Evolutionary conservation across 2,797 vertebrate genomes (phyloP).

Genomic region (Spea hammondii): DNA sequence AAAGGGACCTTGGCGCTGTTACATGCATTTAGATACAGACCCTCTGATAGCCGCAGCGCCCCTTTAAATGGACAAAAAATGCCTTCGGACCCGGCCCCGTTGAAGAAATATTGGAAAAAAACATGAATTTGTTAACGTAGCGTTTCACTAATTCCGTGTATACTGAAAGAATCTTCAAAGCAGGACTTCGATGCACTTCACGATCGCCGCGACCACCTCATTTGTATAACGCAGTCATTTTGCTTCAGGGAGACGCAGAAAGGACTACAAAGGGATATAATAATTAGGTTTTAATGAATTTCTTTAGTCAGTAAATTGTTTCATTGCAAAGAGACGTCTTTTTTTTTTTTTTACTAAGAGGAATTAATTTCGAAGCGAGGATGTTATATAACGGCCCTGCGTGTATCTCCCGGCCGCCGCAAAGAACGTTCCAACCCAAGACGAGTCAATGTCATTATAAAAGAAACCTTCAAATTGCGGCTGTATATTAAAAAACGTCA

Average conservation of each 20-base stretch:
- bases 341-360: conserved; percentile 14
- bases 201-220: neutral
- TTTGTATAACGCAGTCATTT: conserved; percentile 28
- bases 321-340: conserved; percentile 2
- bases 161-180: neutral
- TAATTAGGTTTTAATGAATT: conserved; percentile 45
- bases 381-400: conserved; percentile 41
- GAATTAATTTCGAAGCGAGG: conserved; percentile 37
- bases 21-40: too few species aligned
- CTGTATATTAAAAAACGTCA: conserved; percentile 21
- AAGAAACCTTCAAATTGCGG: conserved; percentile 30
- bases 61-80: too few species aligned
- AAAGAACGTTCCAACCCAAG: conserved; percentile 9
- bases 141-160: neutral
- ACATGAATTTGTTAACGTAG: neutral
- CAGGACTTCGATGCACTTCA: neutral
- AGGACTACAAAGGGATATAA: conserved; percentile 23
- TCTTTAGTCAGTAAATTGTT: conserved; percentile 29
- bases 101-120: too few species aligned
- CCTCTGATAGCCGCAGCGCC: too few species aligned
- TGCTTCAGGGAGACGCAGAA: conserved; percentile 21
- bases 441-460: conserved; percentile 16
- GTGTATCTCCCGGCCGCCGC: conserved; percentile 33
- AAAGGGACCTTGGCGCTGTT: too few species aligned
- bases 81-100: too few species aligned